Percentiles rank a stretch among this genome's conserved stretches.
These are phyloP conservation scores for Craterocephalus amniculus DNA, from an alignment of 2,797 vertebrate species.

Conservation along the genomic window DNA sequence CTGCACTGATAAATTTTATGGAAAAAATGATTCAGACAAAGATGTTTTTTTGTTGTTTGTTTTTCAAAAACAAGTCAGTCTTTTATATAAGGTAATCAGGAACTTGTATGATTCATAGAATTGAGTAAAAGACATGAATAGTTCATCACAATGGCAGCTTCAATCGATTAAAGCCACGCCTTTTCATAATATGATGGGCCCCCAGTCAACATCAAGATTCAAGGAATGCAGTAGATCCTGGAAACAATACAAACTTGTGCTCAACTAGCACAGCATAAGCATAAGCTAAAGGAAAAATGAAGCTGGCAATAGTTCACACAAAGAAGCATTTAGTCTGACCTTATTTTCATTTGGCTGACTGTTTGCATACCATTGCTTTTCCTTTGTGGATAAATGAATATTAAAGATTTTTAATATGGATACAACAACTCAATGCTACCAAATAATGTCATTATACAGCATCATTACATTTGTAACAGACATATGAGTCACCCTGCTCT, in stretches of 20 bases:
- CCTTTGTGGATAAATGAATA: neutral
- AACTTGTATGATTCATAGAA: too few relatives aligned
- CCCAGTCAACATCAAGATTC: too few relatives aligned
- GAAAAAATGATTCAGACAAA: too few relatives aligned
- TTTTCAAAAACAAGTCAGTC: too few relatives aligned
- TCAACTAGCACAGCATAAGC: neutral
- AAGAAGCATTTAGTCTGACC: neutral
- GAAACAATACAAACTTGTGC: neutral
- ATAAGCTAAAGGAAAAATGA: neutral
- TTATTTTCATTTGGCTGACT: neutral
- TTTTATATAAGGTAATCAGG: too few relatives aligned
- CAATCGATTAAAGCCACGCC: too few relatives aligned
- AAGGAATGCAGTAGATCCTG: neutral
- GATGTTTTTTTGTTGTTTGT: too few relatives aligned
- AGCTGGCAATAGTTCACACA: neutral
- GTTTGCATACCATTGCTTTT: neutral
- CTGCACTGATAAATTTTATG: too few relatives aligned
- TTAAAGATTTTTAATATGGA: neutral
- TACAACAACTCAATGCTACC: too few relatives aligned
- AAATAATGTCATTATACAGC: neutral
- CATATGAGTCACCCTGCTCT: neutral
- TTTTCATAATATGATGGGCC: too few relatives aligned
- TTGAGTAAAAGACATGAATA: too few relatives aligned
- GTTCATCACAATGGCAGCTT: too few relatives aligned
- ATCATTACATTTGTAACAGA: neutral